Conservation (phyloP, 92 coral and sea anemone genomes). For the Chrysogorgia sp. region DNA sequence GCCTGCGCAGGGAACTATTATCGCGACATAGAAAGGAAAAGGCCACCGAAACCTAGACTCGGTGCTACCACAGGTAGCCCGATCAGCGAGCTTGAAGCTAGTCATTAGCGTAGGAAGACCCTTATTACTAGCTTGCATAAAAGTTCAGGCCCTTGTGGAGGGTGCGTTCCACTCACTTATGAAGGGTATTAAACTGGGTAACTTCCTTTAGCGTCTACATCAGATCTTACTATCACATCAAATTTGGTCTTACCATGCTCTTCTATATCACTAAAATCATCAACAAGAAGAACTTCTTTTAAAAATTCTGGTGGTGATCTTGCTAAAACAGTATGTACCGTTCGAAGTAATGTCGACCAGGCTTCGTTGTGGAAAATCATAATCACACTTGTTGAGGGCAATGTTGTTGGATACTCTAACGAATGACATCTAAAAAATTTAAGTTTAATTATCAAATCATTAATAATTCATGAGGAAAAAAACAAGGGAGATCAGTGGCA, state of each 20-base stretch:
- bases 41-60: too few species aligned
- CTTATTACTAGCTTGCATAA: too few species aligned
- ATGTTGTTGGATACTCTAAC: slow-evolving; percentile 67
- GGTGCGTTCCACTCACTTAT: too few species aligned
- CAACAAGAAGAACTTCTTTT: slow-evolving; percentile 84
- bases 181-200: too few species aligned
- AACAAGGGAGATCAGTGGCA: neutral
- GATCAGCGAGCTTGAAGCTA: too few species aligned
- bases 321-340: slow-evolving; percentile 87
- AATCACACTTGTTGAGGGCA: slow-evolving; percentile 90
- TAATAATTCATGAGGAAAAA: neutral
- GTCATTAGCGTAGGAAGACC: too few species aligned
- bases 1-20: too few species aligned
- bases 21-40: too few species aligned
- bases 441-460: neutral
- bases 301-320: slow-evolving; percentile 85
- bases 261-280: slow-evolving; percentile 77
- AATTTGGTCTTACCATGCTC: neutral
- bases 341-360: slow-evolving; percentile 91
- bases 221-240: neutral
- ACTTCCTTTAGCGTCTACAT: too few species aligned
- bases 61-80: too few species aligned
- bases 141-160: too few species aligned
- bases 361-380: slow-evolving; percentile 97
- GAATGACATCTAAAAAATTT: slow-evolving; percentile 64